These are phyloP conservation scores for Dendrocopos noguchii DNA, from an alignment of 2,113 vertebrate species.

Conservation along the genomic window DNA sequence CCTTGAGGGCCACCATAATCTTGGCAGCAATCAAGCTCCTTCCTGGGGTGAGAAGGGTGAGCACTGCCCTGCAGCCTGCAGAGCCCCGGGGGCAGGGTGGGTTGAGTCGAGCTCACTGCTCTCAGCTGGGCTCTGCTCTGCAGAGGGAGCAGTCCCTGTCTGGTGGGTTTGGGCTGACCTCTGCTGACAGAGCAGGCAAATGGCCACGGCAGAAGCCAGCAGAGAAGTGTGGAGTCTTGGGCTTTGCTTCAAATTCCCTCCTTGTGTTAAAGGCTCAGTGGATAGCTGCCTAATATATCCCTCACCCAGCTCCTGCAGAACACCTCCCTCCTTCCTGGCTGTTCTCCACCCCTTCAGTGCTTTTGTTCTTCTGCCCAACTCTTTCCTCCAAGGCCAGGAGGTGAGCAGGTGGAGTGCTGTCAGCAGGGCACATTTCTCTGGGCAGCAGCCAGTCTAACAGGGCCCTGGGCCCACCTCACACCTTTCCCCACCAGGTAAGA, in stretches of 20 bases:
- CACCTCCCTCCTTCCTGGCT: neutral
- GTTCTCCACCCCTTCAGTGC: neutral
- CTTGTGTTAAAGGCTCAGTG: neutral
- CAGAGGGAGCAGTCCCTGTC: neutral
- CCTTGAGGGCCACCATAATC: accelerated
- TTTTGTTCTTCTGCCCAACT: neutral
- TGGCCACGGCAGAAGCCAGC: accelerated
- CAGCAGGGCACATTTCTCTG: too few species aligned
- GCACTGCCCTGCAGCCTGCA: too few species aligned
- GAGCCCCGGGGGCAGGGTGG: too few species aligned
- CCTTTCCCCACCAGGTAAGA: neutral
- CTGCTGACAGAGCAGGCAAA: constrained; percentile 12
- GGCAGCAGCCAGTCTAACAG: neutral
- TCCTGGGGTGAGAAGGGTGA: neutral
- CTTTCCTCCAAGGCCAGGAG: neutral
- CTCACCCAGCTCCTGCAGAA: neutral
- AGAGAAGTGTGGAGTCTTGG: neutral
- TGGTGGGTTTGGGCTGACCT: constrained; percentile 36
- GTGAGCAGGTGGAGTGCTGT: neutral
- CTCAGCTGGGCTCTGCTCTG: neutral
- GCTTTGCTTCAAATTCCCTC: neutral
- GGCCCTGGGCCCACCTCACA: neutral
- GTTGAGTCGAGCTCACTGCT: too few species aligned
- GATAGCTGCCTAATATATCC: neutral
- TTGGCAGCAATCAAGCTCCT: neutral